These are phyloP conservation scores for Megalopta genalis DNA, from an alignment of 1,140 invertebrate species.

Conservation along the genomic window DNA sequence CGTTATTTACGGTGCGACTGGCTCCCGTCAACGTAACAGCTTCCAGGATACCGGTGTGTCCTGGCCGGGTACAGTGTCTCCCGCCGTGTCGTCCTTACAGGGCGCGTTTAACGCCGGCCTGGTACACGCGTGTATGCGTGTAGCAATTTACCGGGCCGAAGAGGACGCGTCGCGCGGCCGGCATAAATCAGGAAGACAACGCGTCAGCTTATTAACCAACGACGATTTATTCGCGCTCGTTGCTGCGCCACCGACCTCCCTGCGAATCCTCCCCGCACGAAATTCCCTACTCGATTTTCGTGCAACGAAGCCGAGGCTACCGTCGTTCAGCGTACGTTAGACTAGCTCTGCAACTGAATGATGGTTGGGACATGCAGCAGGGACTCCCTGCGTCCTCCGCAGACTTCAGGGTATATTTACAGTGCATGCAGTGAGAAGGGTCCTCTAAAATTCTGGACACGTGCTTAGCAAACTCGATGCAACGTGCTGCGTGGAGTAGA, in stretches of 20 bases:
- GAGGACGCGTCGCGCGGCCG: slow-evolving; percentile 60
- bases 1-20: slow-evolving; percentile 43
- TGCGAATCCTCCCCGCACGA: background rate
- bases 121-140: slow-evolving; percentile 49
- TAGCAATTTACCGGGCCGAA: slow-evolving; percentile 63
- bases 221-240: slow-evolving; percentile 62
- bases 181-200: slow-evolving; percentile 71
- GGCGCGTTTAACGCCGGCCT: slow-evolving; percentile 49
- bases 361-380: no score
- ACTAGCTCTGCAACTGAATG: no score
- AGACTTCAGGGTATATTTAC: no score
- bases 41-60: slow-evolving; percentile 37
- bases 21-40: slow-evolving; percentile 51
- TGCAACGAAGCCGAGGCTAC: background rate
- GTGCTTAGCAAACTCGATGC: no score
- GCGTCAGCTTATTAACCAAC: slow-evolving; percentile 66
- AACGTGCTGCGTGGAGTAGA: no score
- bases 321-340: no score
- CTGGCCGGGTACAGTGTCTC: slow-evolving; percentile 24
- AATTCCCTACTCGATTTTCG: slow-evolving; percentile 22
- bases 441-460: no score
- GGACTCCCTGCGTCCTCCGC: no score
- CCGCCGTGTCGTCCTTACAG: slow-evolving; percentile 48
- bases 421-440: no score
- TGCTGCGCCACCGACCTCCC: slow-evolving; percentile 1